Base-by-base conservation (phyloP, 2,888 invertebrate genomes). In the Bombylius discolor region DNA sequence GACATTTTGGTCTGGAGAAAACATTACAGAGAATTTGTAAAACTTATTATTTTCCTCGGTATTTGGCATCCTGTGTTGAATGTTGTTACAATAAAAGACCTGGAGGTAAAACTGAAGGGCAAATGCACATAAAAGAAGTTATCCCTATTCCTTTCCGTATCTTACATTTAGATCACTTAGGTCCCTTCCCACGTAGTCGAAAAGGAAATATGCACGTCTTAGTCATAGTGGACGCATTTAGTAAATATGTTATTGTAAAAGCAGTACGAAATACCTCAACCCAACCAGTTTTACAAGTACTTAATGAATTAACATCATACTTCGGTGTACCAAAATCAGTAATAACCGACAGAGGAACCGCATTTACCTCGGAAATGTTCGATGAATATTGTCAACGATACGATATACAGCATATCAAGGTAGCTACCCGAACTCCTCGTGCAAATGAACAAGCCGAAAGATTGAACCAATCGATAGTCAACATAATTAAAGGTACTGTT, bases 391-490 rank as follows among this genome's bases (percentile, higher is more conserved):
- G 61, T 53, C 50, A 59, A 5, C 36, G 58, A 6, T 51, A 61
- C 45, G 55, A 57, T 2, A 63, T 67, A 5, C 49, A 60, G 36
- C 66, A 66, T 49, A 51, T 65, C 1, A 60, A 63, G 56, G 60
- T 59, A 14, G 63, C 64, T 3, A 59, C 63, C 12, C 59, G 60
- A 13, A 62, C 62, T 7, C 63, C 63, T 1, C 53, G 57, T 31
- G 61, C 61, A 5, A 64, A 64, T 47, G 62, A 64, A 0, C 62
- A 64, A 44, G 59, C 58, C 1, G 63, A 64, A 48, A 49, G 63
- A 13, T 8, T 31, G 6, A 31, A n/a, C 23, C 33, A 32, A n/a
- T 7, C 34, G 34, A 33, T 12, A 5, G 8, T 33, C 3, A 7
- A 4, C 3, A 49, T 49, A 23, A 6, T 14, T 13, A 13, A 14